Base-by-base conservation (phyloP, 2,888 invertebrate genomes). In the Ormia ochracea region DNA sequence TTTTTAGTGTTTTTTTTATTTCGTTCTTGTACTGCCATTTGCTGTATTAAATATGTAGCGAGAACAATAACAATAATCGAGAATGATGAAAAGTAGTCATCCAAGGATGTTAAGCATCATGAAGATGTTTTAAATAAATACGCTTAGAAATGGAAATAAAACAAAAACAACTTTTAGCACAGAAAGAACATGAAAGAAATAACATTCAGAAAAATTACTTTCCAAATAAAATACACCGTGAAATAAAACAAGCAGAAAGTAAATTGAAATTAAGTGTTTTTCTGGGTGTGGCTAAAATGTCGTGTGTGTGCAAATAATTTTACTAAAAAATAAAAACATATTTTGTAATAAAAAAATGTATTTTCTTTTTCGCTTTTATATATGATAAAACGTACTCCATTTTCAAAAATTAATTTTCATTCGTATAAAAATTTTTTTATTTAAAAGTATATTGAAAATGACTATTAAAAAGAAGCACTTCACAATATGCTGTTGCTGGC, bases 71-170 rank as follows among this genome's bases (percentile, higher is more conserved):
- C 12, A n/a, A 4, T n/a, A 23, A 45, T 23, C 7, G 9, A 48
- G 38, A 33, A 12, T 59, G 28, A 23, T 7, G 38, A n/a, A 12
- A 26, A 59, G 59, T 26, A 52, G 21, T 54, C 28, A n/a, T 43
- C 28, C 28, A 38, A 19, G 23, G 26, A 50, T 14, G 59, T 61
- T 50, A 61, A 43, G 59, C 59, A 50, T 70, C 70, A 50, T 59
- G 41, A 70, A 17, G n/a, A n/a, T n/a, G 50, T 41, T 61, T 41
- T 52, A 61, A 72, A 61, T 72, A 72, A 72, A n/a, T n/a, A n/a
- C n/a, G n/a, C n/a, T n/a, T n/a, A n/a, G n/a, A 43, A 59, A 38
- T 19, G 28, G 48, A 10, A 5, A 17, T 26, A 10, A 7, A 63
- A 10, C 3, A 28, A 52, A 17, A 52, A 17, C 5, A 28, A 38